Base-by-base conservation (phyloP, 2,113 vertebrate genomes). In the Aythya baeri region DNA sequence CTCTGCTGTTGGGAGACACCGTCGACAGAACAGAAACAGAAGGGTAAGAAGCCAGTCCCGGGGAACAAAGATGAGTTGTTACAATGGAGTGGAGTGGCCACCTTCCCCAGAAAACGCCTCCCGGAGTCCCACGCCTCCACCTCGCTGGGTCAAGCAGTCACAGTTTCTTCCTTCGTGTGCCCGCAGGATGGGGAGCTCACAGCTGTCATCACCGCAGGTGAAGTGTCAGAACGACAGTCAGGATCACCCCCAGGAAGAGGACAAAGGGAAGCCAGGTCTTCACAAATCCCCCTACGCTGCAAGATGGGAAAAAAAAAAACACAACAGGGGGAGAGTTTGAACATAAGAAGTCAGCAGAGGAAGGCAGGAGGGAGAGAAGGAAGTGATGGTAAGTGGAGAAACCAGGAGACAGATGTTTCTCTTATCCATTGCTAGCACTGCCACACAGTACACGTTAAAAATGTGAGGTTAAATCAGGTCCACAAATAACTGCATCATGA, bases 251-350 rank as follows among this genome's bases (percentile, higher is more conserved):
- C 91, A 98, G 94, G 85, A 99, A 96, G 90, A 99, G 98, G 49
- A 99, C 32, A 88, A 99, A 99, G 72, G 99, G 99, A 50, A 99
- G 98, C 99, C 99, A 99, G 83, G 99, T 99, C 98, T 99, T 99
- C 97, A 99, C 98, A 83, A 99, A 98, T 2, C 98, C 99, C 11
- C 98, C 98, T 71, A 99, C 87, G 82, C 99, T 99, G 98, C 59
- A 97, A 71, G 18, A 32, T 2, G 70, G 44, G 46, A 36, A 49
- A 9, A 83, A 22, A 22, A 89, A 68, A 59, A 38, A 23, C 41
- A 12, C 20, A 49, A 21, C 10, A 25, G 9, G 15, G 13, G 6
- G 9, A 20, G 46, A 20, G 26, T 59, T 57, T 34, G 13, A 71
- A 78, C 0, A 2, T 5, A 18, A 58, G 92, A 34, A 88, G 75